phyloP scores from a whole-genome alignment of 2,797 vertebrate species.

The Pogoniulus pusillus region DNA sequence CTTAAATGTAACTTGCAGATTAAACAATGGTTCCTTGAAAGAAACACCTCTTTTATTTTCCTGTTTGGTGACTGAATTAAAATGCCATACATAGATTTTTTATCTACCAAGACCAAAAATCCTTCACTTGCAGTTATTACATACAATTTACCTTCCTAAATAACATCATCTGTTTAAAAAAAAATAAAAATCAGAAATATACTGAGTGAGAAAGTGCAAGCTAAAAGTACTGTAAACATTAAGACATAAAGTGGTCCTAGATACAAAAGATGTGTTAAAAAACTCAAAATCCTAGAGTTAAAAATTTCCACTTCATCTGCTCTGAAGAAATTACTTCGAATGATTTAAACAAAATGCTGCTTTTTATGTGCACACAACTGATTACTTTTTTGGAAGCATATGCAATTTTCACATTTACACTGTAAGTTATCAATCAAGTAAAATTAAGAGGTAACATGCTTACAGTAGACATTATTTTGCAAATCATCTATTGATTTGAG shows the following conservation, averaged over 20 bases:
- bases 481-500: neutral
- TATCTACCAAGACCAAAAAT: neutral
- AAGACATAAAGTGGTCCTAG: neutral
- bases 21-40: neutral
- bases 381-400: neutral
- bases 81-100: neutral
- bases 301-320: neutral
- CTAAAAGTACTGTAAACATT: neutral
- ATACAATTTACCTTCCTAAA: neutral
- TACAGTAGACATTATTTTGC: neutral
- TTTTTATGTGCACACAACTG: neutral
- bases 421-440: neutral
- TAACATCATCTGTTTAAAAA: neutral
- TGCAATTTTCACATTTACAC: neutral
- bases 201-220: neutral
- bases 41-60: neutral
- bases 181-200: neutral
- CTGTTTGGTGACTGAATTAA: neutral
- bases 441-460: neutral
- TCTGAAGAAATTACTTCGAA: neutral
- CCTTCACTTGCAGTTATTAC: neutral
- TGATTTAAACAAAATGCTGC: neutral
- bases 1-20: rapidly evolving
- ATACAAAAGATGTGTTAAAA: neutral
- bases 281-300: neutral